A percentile compares a stretch with the other conserved stretches of the same genome.
Conservation (phyloP, 2,888 invertebrate species). For the Orchestes rusci region DNA sequence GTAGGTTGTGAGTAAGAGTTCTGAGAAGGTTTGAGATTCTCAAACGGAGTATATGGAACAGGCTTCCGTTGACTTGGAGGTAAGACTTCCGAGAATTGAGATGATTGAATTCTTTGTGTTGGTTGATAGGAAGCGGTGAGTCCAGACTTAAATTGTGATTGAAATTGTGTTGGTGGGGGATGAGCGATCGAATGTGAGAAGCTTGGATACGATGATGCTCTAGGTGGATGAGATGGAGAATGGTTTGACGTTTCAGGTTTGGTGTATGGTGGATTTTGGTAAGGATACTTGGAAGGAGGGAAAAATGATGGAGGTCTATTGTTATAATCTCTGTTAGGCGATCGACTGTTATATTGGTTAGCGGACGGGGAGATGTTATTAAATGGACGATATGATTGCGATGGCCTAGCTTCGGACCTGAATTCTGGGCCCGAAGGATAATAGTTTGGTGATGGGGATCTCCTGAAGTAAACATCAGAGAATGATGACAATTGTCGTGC, state of each 20-base stretch:
- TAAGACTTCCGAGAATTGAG: slow-evolving; percentile 25
- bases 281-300: slow-evolving; percentile 23
- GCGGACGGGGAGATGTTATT: slow-evolving; percentile 27
- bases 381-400: slow-evolving; percentile 52
- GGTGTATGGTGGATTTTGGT: slow-evolving; percentile 30
- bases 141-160: slow-evolving; percentile 10
- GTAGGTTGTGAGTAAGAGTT: slow-evolving; percentile 16
- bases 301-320: slow-evolving; percentile 37
- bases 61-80: slow-evolving; percentile 22
- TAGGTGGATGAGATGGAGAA: slow-evolving; percentile 41
- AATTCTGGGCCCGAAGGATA: slow-evolving; percentile 27
- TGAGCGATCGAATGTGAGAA: slow-evolving; percentile 23
- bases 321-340: slow-evolving; percentile 20
- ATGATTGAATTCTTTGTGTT: slow-evolving; percentile 23
- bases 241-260: slow-evolving; percentile 18
- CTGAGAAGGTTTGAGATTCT: slow-evolving; percentile 16
- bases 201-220: slow-evolving; percentile 29
- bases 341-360: slow-evolving; percentile 21
- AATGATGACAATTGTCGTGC: slow-evolving; percentile 35
- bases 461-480: slow-evolving; percentile 31
- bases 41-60: slow-evolving; percentile 25
- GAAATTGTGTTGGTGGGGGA: slow-evolving; percentile 23
- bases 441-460: slow-evolving; percentile 26
- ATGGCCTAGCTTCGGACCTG: slow-evolving; percentile 37
- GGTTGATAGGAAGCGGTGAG: slow-evolving; percentile 17